A percentile compares a stretch with the other conserved stretches of the same genome.
Evolutionary conservation across 2,113 vertebrate genomes (phyloP).

Genomic region (Rhabdomys dilectus): DNA sequence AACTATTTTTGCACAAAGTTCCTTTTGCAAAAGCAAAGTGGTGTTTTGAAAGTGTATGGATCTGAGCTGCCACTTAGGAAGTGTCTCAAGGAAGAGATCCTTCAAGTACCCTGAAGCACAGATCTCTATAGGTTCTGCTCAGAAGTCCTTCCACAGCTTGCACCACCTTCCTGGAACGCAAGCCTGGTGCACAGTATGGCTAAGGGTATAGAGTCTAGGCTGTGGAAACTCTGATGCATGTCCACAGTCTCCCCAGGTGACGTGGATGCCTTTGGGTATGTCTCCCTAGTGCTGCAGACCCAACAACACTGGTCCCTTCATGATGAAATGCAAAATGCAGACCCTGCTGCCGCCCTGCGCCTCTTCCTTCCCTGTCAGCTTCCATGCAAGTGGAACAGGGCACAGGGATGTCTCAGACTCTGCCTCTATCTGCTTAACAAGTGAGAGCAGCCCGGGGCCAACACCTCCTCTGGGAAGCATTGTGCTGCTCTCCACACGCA

Average conservation of each 20-base stretch:
- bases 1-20: conserved; percentile 10
- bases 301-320: background rate
- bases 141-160: background rate
- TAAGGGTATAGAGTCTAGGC: background rate
- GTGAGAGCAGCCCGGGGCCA: no score
- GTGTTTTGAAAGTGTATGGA: background rate
- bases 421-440: background rate
- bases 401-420: background rate
- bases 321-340: background rate
- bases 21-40: conserved; percentile 38
- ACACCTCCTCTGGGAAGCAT: background rate
- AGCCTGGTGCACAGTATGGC: background rate
- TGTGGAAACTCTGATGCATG: accelerated
- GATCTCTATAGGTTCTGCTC: background rate
- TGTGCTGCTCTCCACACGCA: background rate
- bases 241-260: background rate
- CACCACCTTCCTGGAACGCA: accelerated
- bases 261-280: background rate
- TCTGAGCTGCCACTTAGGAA: background rate
- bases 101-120: background rate
- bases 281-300: accelerated
- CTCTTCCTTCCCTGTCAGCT: background rate
- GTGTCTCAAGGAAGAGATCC: background rate
- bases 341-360: background rate
- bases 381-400: background rate